Percentiles rank a stretch among this genome's conserved stretches.
These are phyloP conservation scores for Acrobasis repandana DNA, from an alignment of 2,888 invertebrate genomes.

Conservation along the genomic window DNA sequence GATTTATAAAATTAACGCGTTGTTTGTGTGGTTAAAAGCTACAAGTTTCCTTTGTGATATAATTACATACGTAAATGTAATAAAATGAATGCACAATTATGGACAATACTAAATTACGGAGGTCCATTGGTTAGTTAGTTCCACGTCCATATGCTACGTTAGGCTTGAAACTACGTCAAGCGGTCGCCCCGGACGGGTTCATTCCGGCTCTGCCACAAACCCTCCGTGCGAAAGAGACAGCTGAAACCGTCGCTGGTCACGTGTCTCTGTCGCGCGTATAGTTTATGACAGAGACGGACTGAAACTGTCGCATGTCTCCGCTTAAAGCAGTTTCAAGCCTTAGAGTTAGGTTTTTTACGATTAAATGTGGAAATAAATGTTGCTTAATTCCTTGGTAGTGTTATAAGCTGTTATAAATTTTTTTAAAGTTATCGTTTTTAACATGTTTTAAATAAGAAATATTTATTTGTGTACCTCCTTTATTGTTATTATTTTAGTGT, in stretches of 20 bases:
- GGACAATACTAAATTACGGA: slow-evolving; percentile 78
- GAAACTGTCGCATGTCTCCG: too few relatives aligned
- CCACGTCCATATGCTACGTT: slow-evolving; percentile 69
- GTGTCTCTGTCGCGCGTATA: too few relatives aligned
- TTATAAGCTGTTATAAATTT: slow-evolving; percentile 17
- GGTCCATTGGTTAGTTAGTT: slow-evolving; percentile 74
- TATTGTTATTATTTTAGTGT: neutral
- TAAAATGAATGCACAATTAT: slow-evolving; percentile 71
- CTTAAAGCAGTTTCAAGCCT: too few relatives aligned
- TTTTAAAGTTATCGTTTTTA: slow-evolving; percentile 5
- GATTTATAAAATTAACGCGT: slow-evolving; percentile 28
- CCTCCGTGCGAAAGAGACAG: too few relatives aligned
- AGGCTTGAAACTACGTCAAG: too few relatives aligned
- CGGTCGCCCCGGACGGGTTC: too few relatives aligned
- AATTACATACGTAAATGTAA: slow-evolving; percentile 60
- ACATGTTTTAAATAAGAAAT: neutral
- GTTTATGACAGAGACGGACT: too few relatives aligned
- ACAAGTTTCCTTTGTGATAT: slow-evolving; percentile 69
- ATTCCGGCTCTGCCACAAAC: too few relatives aligned
- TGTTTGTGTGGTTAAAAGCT: slow-evolving; percentile 43
- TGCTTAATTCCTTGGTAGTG: slow-evolving; percentile 42
- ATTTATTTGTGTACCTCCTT: slow-evolving; percentile 18
- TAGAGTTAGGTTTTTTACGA: slow-evolving; percentile 68
- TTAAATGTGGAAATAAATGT: slow-evolving; percentile 50
- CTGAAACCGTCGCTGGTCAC: too few relatives aligned